These are phyloP conservation scores for Miltochrista miniata DNA, from an alignment of 2,888 invertebrate genomes.

Conservation along the genomic window DNA sequence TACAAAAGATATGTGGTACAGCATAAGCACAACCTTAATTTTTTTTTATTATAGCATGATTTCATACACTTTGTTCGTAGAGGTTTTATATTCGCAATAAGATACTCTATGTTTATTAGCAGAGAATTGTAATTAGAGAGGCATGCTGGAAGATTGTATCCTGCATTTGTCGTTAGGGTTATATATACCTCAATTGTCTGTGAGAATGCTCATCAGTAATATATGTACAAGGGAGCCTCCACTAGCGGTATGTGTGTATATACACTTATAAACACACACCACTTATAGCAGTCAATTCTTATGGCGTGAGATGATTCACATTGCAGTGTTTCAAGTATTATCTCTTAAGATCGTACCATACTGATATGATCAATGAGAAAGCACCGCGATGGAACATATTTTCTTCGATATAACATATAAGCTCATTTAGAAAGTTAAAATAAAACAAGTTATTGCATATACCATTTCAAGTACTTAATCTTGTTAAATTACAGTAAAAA, in stretches of 20 bases:
- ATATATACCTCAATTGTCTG: not conserved
- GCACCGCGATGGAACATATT: conserved; percentile 37
- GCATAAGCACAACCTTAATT: conserved; percentile 66
- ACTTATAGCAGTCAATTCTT: too few relatives aligned
- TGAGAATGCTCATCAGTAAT: too few relatives aligned
- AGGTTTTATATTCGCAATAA: conserved; percentile 38
- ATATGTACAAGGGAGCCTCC: too few relatives aligned
- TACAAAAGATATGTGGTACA: conserved; percentile 64
- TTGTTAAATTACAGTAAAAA: conserved; percentile 65
- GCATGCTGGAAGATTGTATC: conserved; percentile 1
- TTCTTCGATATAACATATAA: conserved; percentile 43
- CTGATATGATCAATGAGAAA: conserved; percentile 22
- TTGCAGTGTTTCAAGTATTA: conserved; percentile 4
- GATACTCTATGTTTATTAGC: conserved; percentile 68
- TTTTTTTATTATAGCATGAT: conserved; percentile 38
- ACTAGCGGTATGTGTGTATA: too few relatives aligned
- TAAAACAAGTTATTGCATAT: conserved; percentile 61
- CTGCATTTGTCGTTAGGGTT: not conserved
- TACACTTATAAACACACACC: too few relatives aligned
- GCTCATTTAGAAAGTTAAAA: conserved; percentile 46
- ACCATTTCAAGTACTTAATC: conserved; percentile 50
- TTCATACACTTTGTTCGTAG: conserved; percentile 50
- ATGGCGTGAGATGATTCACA: not conserved
- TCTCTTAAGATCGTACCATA: conserved; percentile 1
- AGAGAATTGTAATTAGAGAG: conserved; percentile 36